Evolutionary conservation across 2,888 invertebrate genomes (phyloP), one percentile per base, ranked within the genome.

Genomic region (Hoplodrina ambigua): DNA sequence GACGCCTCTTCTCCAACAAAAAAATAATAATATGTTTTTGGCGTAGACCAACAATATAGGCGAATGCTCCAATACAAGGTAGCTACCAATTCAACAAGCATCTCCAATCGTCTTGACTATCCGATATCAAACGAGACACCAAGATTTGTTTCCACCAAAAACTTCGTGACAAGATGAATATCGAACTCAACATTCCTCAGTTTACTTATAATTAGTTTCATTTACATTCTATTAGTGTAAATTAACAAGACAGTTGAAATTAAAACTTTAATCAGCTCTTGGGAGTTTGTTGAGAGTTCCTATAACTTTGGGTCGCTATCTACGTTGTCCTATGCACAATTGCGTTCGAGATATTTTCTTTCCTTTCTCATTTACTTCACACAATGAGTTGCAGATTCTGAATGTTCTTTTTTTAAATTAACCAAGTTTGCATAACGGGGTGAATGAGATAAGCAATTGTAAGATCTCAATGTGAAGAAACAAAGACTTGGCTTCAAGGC

Each of bases 201-300:
- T 69, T 74, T 74, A 60, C 41, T 19, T 46, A 46, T 64, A 70
- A 78, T 75, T 78, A 63, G 52, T 72, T 82, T 78, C 25, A 54
- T 63, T 81, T 61, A 69, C 55, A 78, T 80, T 74, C 65, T 72
- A 74, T 77, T 68, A 75, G 57, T 72, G 66, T 75, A 78, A 84
- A 81, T 76, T 80, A 74, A 69, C 60, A 68, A 58, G 74, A 83
- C 78, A 75, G 64, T 65, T 78, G 49, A 78, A 78, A 70, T 81
- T 74, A 76, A 75, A 85, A 81, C 60, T 85, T 75, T 78, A 83
- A 84, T 85, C 72, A 69, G 62, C 61, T 66, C 53, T 81, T 52
- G 33, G 49, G 52, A 81, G 62, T 81, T 80, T 69, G 56, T 78
- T 62, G 44, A 54, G 53, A 58, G 46, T 10, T 54, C 50, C 33